phyloP scores from a whole-genome alignment of 2,888 invertebrate species.

The Leptopilina syphax region DNA sequence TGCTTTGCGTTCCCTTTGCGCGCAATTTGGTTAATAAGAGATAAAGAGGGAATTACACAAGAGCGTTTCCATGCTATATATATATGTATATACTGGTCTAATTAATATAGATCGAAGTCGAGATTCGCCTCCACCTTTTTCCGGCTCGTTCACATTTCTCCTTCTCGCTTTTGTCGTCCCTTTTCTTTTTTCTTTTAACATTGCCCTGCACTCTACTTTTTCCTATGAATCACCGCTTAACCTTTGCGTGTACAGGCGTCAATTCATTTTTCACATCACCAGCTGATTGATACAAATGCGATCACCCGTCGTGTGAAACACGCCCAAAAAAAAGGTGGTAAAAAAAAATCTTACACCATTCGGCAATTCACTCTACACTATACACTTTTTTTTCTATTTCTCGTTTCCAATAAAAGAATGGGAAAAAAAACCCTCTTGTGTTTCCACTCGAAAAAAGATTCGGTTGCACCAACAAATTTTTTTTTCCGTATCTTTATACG shows the following conservation, averaged over 20 bases:
- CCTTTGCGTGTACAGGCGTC: slow-evolving; percentile 62
- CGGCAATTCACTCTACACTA: not conserved
- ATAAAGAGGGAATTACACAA: slow-evolving; percentile 30
- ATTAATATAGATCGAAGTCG: slow-evolving; percentile 57
- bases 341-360: slow-evolving; percentile 17
- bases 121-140: slow-evolving; percentile 45
- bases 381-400: not conserved
- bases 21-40: slow-evolving; percentile 25
- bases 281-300: slow-evolving; percentile 70
- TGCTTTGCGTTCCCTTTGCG: not conserved
- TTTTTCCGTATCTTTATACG: not conserved
- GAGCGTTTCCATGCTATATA: slow-evolving; percentile 8
- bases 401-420: not conserved
- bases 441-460: slow-evolving; percentile 9
- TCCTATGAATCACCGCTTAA: slow-evolving; percentile 67
- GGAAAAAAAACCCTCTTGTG: not conserved
- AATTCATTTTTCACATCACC: slow-evolving; percentile 71
- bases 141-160: slow-evolving; percentile 48
- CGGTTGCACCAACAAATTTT: not conserved
- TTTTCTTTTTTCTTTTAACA: slow-evolving; percentile 49
- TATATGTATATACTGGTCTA: slow-evolving; percentile 35
- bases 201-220: slow-evolving; percentile 25
- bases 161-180: slow-evolving; percentile 46
- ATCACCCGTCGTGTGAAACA: slow-evolving; percentile 48
- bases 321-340: not conserved